These are phyloP conservation scores for Rhinophrynus dorsalis DNA, from an alignment of 2,797 vertebrate genomes.

Conservation along the genomic window DNA sequence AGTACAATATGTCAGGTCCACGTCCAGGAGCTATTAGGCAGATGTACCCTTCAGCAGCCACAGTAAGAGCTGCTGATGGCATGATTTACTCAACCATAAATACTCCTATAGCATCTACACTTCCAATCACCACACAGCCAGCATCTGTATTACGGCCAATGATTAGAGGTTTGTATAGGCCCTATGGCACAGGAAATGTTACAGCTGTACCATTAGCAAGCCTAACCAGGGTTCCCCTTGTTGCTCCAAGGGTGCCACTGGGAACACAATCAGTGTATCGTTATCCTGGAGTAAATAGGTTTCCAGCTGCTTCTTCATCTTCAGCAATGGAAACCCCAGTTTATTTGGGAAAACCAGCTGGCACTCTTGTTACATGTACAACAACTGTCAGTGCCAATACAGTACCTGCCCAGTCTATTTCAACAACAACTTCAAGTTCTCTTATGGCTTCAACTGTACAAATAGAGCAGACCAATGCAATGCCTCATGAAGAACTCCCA, in stretches of 20 bases:
- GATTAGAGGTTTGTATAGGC: slow-evolving; percentile 86
- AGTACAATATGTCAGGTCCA: slow-evolving; percentile 71
- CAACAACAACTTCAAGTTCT: slow-evolving; percentile 33
- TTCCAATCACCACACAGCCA: slow-evolving; percentile 98
- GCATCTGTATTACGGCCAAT: slow-evolving; percentile 84
- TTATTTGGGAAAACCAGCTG: slow-evolving; percentile 85
- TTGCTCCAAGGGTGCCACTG: slow-evolving; percentile 84
- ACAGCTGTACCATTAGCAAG: slow-evolving; percentile 89
- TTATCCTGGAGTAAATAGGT: slow-evolving; percentile 76
- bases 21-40: slow-evolving; percentile 84
- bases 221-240: slow-evolving; percentile 85
- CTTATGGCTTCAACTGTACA: slow-evolving; percentile 44
- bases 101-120: slow-evolving; percentile 94
- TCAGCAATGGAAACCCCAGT: slow-evolving; percentile 81
- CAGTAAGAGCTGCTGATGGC: slow-evolving; percentile 89
- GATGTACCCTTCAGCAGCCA: slow-evolving; percentile 81
- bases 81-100: slow-evolving; percentile 99
- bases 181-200: slow-evolving; percentile 78
- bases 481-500: slow-evolving; percentile 51
- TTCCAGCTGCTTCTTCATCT: slow-evolving; percentile 64
- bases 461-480: slow-evolving; percentile 42
- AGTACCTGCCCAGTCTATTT: slow-evolving; percentile 15
- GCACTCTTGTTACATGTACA: slow-evolving; percentile 59
- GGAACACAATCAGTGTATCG: slow-evolving; percentile 80
- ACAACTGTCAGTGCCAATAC: slow-evolving; percentile 31